These are phyloP conservation scores for Edolisoma coerulescens DNA, from an alignment of 2,113 vertebrate species.

Conservation along the genomic window DNA sequence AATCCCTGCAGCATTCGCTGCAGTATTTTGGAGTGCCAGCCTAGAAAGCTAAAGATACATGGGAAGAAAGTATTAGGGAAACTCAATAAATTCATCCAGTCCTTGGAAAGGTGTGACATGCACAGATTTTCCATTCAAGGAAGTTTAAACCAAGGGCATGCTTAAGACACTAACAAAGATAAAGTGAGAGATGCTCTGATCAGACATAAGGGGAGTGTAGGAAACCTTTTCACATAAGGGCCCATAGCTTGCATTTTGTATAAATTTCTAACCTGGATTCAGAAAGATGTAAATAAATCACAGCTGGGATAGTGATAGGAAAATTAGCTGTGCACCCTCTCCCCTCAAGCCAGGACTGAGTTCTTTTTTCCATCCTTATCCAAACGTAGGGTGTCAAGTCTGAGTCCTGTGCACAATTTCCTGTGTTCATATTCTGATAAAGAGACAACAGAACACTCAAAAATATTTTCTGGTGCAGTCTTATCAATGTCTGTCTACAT, in stretches of 20 bases:
- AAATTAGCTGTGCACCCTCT: background rate
- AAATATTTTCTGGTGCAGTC: background rate
- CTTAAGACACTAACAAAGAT: background rate
- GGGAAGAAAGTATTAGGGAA: background rate
- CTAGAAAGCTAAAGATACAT: background rate
- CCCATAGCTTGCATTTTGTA: background rate
- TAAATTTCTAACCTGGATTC: background rate
- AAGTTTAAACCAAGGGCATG: background rate
- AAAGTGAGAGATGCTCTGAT: background rate
- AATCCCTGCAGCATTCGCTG: background rate
- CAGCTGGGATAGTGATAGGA: background rate
- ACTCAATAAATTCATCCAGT: background rate
- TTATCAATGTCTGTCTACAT: background rate
- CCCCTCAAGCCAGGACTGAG: background rate
- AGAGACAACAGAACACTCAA: background rate
- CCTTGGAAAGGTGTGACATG: background rate
- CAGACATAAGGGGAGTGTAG: background rate
- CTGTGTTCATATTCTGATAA: background rate
- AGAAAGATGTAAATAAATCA: background rate
- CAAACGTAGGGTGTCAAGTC: background rate
- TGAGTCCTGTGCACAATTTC: background rate
- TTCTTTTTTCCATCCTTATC: background rate
- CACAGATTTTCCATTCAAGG: background rate
- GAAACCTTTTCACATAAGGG: background rate
- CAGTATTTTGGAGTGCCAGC: background rate